Conservation (phyloP, 2,113 vertebrate genomes). For the Carlito syrichta region DNA sequence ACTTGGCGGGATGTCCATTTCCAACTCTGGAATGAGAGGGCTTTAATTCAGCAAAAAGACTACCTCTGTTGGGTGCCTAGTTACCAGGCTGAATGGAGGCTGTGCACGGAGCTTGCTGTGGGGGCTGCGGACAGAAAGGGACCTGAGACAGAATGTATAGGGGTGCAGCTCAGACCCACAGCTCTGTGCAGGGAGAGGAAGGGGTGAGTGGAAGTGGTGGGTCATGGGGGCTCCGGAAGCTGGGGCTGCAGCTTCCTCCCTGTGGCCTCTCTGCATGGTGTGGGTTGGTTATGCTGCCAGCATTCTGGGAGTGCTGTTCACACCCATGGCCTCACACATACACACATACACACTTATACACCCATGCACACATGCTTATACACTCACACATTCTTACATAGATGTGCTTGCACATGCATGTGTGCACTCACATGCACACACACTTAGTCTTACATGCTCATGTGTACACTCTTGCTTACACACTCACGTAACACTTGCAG, state of each 20-base stretch:
- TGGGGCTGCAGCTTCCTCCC: no score
- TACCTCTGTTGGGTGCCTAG: background rate
- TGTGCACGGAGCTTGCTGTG: rapidly evolving
- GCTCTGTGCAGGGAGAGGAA: no score
- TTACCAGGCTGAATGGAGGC: background rate
- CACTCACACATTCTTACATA: background rate
- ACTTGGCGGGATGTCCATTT: rapidly evolving
- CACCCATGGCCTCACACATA: no score
- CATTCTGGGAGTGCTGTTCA: background rate
- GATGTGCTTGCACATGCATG: no score
- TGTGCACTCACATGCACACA: background rate
- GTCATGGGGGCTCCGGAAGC: no score
- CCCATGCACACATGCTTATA: background rate
- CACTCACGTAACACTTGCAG: no score
- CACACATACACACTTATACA: background rate
- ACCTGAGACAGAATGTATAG: background rate
- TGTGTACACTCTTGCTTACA: no score
- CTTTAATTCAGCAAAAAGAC: background rate
- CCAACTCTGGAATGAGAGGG: background rate
- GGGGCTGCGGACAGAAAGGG: background rate
- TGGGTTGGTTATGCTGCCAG: background rate
- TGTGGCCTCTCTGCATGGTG: background rate
- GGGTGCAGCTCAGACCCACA: no score
- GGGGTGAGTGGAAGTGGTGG: no score
- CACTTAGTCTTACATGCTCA: background rate